Percentiles rank a stretch among this genome's conserved stretches.
phyloP scores from a whole-genome alignment of 1,140 invertebrate genomes.

The Nymphalis io region DNA sequence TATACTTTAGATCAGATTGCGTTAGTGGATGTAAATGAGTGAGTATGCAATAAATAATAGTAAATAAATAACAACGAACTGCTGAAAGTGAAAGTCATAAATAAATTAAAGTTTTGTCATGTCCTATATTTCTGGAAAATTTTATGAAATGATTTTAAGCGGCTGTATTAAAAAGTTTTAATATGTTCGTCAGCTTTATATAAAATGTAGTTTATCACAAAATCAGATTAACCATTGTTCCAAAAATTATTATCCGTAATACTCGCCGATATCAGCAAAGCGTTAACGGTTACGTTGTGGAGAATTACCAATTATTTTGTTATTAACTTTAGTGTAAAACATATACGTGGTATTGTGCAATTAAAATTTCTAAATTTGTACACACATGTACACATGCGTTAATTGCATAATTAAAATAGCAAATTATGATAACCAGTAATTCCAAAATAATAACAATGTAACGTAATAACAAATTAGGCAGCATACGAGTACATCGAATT shows the following conservation, averaged over 20 bases:
- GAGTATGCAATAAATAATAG: too few relatives aligned
- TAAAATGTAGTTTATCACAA: slow-evolving; percentile 19
- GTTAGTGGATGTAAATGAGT: too few relatives aligned
- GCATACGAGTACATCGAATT: too few relatives aligned
- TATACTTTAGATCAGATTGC: too few relatives aligned
- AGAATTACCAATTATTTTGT: slow-evolving; percentile 6
- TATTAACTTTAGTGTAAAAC: slow-evolving; percentile 4
- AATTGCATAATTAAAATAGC: background rate
- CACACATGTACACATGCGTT: background rate
- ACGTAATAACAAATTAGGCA: too few relatives aligned
- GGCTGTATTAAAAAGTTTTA: slow-evolving; percentile 10
- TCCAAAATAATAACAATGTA: too few relatives aligned
- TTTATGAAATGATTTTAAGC: background rate
- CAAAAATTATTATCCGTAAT: slow-evolving; percentile 14
- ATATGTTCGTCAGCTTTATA: slow-evolving; percentile 7
- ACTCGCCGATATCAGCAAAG: background rate
- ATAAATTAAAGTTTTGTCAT: slow-evolving; percentile 3
- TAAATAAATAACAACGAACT: too few relatives aligned
- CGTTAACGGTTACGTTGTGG: slow-evolving; percentile 4
- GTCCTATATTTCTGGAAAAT: background rate
- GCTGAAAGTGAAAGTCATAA: background rate
- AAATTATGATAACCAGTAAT: background rate
- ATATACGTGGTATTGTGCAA: background rate
- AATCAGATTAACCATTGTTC: slow-evolving; percentile 22
- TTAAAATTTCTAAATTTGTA: background rate